Evolutionary conservation across 2,888 invertebrate genomes (phyloP), one percentile per base, ranked within the genome.

Genomic region (Euspilapteryx auroguttella): DNA sequence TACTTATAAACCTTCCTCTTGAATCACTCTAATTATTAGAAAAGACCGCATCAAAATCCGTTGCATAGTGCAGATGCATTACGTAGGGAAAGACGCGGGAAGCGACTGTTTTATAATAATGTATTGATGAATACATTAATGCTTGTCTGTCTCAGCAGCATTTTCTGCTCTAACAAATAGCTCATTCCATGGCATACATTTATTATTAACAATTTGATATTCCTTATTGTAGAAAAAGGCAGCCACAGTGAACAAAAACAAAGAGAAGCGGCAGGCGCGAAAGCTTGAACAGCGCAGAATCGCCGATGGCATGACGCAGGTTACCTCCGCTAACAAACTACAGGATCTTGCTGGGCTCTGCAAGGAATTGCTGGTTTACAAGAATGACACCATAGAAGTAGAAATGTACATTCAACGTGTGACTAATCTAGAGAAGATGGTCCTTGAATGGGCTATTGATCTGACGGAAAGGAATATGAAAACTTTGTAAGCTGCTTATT

Each of bases 381-480:
- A 65, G 26, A 80, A 80, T 44, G 79, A 82, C 47, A 82, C 81
- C 22, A 45, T 82, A 20, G 69, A 73, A 29, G 78, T 82, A 4
- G 73, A 79, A 24, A 73, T 89, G 41, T 79, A 68, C 38, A 83
- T 85, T 31, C 75, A 78, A 39, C 69, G 58, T 44, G 81, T 82
- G 5, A 55, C 55, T 25, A 64, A 83, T 32, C 56, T 89, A 27
- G 75, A 80, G 28, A 63, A 78, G 29, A 63, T 64, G 33, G 73
- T 79, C 5, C 54, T 81, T 17, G 66, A 83, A 20, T 89, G 88
- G 87, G 80, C 85, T 25, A 85, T 89, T 44, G 78, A 85, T 42
- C 73, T 93, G 14, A 86, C 87, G 34, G 85, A 87, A 51, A 76
- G 78, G 37, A 93, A 93, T 55, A 90, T 92, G 90, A 83, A 85